A percentile compares a stretch with the other conserved stretches of the same genome.
These are phyloP conservation scores for Protobothrops flavoviridis DNA, from an alignment of 2,113 vertebrate genomes.

Conservation along the genomic window DNA sequence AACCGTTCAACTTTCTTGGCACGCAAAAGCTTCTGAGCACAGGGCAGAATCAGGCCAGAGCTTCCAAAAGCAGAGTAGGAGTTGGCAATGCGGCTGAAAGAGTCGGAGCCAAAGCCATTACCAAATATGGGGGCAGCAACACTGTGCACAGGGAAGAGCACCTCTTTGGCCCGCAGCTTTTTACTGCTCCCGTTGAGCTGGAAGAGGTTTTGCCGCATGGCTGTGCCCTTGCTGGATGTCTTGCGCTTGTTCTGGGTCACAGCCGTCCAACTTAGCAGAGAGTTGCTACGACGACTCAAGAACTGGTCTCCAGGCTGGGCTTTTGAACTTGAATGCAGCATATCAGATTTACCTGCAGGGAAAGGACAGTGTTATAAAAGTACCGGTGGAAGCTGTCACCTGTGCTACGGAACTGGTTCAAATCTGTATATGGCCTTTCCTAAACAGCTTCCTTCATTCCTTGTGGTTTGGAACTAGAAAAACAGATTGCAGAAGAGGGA, in stretches of 20 bases:
- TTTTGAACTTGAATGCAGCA: conserved; percentile 79
- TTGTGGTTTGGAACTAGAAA: background rate
- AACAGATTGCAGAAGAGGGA: background rate
- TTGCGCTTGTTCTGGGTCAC: conserved; percentile 80
- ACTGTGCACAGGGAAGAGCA: conserved; percentile 71
- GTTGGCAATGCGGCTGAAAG: conserved; percentile 93
- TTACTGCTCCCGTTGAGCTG: conserved; percentile 82
- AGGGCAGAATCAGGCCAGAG: conserved; percentile 71
- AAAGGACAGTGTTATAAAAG: conserved; percentile 10
- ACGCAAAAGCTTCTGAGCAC: conserved; percentile 73
- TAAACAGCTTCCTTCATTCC: background rate
- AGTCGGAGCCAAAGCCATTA: conserved; percentile 90
- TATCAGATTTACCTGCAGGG: conserved; percentile 77
- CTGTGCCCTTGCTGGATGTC: conserved; percentile 66
- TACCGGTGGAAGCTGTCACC: background rate
- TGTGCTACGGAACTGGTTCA: background rate
- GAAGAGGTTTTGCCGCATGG: conserved; percentile 80
- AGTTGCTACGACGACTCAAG: conserved; percentile 67
- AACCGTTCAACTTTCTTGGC: conserved; percentile 75
- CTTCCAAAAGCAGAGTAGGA: conserved; percentile 85
- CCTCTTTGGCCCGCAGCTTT: conserved; percentile 81
- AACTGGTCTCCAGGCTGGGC: conserved; percentile 69
- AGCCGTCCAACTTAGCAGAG: conserved; percentile 82
- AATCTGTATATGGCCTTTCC: background rate
- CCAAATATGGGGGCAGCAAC: conserved; percentile 82